A percentile compares a stretch with the other conserved stretches of the same genome.
These are phyloP conservation scores for Azemiops feae DNA, from an alignment of 2,113 vertebrate species.

Conservation along the genomic window DNA sequence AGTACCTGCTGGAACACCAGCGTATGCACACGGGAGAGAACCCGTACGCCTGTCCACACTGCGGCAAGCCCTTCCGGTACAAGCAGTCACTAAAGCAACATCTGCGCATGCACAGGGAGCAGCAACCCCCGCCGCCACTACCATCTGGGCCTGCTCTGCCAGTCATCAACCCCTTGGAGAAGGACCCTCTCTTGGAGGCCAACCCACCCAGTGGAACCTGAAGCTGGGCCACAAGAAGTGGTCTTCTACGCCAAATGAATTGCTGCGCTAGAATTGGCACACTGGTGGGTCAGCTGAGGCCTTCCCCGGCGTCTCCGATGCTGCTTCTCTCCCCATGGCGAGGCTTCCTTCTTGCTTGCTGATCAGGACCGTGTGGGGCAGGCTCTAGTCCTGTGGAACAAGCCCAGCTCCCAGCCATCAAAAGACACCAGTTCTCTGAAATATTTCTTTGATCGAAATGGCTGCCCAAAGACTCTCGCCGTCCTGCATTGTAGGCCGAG, in stretches of 20 bases:
- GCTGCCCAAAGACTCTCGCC: rapidly evolving
- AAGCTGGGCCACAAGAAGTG: rapidly evolving
- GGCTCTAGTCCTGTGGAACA: background rate
- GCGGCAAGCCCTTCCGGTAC: conserved; percentile 25
- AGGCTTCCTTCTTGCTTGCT: background rate
- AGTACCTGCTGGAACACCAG: conserved; percentile 28
- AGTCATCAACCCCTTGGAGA: background rate
- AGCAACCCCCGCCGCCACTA: background rate
- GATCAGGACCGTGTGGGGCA: background rate
- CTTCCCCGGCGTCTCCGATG: background rate
- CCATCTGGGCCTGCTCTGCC: background rate
- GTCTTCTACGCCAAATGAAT: too few relatives aligned
- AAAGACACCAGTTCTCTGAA: background rate
- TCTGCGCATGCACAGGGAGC: background rate
- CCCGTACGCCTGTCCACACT: background rate
- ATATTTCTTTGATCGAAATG: background rate
- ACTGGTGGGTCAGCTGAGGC: background rate
- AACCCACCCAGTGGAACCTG: background rate
- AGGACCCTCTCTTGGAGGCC: background rate
- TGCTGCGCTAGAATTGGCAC: background rate
- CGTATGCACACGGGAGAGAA: conserved; percentile 19
- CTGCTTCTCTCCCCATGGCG: background rate
- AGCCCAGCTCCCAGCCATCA: background rate
- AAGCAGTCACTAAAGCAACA: conserved; percentile 22
- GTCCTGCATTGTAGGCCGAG: background rate